Conservation (phyloP, 2,888 invertebrate species). For the Diplazon laetatorius region DNA sequence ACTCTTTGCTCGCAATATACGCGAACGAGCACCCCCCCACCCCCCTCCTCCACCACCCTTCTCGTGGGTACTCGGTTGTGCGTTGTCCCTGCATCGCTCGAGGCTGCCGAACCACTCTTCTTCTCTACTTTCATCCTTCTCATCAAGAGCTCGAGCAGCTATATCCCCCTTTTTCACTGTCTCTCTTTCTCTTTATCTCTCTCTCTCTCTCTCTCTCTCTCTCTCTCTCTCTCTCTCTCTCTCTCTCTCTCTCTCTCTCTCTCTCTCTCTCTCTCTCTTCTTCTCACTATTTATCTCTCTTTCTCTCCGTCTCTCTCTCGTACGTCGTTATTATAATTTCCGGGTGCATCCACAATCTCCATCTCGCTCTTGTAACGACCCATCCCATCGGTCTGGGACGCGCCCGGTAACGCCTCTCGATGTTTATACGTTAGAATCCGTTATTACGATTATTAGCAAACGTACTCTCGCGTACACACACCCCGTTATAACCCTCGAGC, state of each 20-base stretch:
- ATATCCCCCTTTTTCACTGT: conserved; percentile 32
- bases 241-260: too few species aligned
- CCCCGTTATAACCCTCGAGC: conserved; percentile 13
- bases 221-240: too few species aligned
- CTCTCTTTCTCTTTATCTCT: conserved; percentile 4
- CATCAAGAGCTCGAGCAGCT: not conserved
- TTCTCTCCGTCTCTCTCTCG: conserved; percentile 20
- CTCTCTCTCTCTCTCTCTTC: too few species aligned
- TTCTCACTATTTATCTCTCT: too few species aligned
- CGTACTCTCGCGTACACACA: conserved; percentile 56
- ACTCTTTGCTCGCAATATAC: conserved; percentile 17
- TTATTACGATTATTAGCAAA: conserved; percentile 69
- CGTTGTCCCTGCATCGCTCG: conserved; percentile 57
- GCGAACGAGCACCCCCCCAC: not conserved
- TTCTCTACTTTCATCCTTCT: conserved; percentile 23
- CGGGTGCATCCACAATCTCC: conserved; percentile 1
- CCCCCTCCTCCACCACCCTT: too few species aligned
- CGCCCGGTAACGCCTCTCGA: conserved; percentile 27
- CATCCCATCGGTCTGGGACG: conserved; percentile 2
- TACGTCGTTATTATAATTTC: conserved; percentile 42
- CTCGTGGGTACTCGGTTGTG: not conserved
- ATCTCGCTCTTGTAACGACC: too few species aligned
- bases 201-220: conserved; percentile 19
- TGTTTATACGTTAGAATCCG: conserved; percentile 60
- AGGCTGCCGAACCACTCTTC: conserved; percentile 53